These are phyloP conservation scores for Trachelus stipa DNA, from an alignment of 2,888 invertebrate genomes.

Conservation along the genomic window DNA sequence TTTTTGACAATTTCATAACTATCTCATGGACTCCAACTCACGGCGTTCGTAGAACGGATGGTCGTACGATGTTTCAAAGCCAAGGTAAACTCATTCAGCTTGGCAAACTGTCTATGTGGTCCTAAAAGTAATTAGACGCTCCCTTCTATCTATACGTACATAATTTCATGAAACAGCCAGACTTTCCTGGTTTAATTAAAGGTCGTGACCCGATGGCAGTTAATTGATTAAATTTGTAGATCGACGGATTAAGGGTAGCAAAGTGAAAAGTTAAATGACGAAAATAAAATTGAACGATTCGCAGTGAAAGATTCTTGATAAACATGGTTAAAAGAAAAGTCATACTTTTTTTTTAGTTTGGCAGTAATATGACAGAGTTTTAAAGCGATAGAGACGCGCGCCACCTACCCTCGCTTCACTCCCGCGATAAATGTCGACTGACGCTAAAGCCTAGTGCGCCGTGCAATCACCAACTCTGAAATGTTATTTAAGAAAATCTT, in stretches of 20 bases:
- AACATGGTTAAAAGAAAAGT: not conserved
- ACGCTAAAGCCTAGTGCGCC: not conserved
- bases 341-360: not conserved
- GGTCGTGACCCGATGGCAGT: not conserved
- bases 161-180: not conserved
- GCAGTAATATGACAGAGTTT: not conserved
- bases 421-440: slow-evolving; percentile 1
- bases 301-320: not conserved
- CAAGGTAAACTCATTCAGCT: not conserved
- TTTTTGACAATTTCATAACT: not conserved
- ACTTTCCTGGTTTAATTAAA: not conserved
- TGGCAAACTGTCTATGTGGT: not conserved
- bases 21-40: not conserved
- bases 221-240: not conserved
- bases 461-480: slow-evolving; percentile 35
- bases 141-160: not conserved
- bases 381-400: not conserved
- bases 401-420: not conserved
- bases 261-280: not conserved
- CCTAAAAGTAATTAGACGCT: not conserved
- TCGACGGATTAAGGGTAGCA: not conserved
- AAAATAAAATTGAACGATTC: not conserved
- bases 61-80: not conserved
- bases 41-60: not conserved
- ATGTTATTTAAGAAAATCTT: slow-evolving; percentile 58